Conservation (phyloP, 1,140 invertebrate genomes). For the Zaprionus ghesquierei region DNA sequence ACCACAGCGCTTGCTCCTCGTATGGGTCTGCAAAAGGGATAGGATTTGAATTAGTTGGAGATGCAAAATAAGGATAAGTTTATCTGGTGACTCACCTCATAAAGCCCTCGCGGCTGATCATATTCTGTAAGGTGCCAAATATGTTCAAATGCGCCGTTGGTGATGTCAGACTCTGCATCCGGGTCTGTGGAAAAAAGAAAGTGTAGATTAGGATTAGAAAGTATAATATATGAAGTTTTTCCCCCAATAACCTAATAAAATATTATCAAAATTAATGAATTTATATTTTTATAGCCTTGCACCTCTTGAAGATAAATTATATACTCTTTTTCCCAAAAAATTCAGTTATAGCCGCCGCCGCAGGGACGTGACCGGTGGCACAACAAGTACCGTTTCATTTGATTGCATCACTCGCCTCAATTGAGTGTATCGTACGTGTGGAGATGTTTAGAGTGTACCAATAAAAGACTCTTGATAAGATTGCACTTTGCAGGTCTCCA, state of each 20-base stretch:
- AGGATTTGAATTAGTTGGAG: neutral
- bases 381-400: neutral
- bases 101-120: slow-evolving; percentile 95
- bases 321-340: too few relatives aligned
- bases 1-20: slow-evolving; percentile 97
- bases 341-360: too few relatives aligned
- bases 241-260: too few relatives aligned
- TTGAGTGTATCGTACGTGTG: too few relatives aligned
- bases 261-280: too few relatives aligned
- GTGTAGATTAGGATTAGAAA: too few relatives aligned
- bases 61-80: neutral
- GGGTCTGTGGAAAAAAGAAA: slow-evolving; percentile 90
- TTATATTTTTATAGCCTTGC: too few relatives aligned
- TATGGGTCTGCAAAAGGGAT: slow-evolving; percentile 88
- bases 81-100: slow-evolving; percentile 85
- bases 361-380: too few relatives aligned
- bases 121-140: slow-evolving; percentile 91
- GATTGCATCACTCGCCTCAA: neutral
- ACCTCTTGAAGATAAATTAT: too few relatives aligned
- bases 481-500: neutral
- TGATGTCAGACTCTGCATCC: slow-evolving; percentile 96
- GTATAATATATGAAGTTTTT: too few relatives aligned
- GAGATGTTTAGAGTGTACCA: neutral
- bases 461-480: slow-evolving; percentile 11
- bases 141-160: slow-evolving; percentile 87